Percentiles rank a stretch among this genome's conserved stretches.
Evolutionary conservation across 2,888 invertebrate species (phyloP).

Genomic region (Cinara cedri): DNA sequence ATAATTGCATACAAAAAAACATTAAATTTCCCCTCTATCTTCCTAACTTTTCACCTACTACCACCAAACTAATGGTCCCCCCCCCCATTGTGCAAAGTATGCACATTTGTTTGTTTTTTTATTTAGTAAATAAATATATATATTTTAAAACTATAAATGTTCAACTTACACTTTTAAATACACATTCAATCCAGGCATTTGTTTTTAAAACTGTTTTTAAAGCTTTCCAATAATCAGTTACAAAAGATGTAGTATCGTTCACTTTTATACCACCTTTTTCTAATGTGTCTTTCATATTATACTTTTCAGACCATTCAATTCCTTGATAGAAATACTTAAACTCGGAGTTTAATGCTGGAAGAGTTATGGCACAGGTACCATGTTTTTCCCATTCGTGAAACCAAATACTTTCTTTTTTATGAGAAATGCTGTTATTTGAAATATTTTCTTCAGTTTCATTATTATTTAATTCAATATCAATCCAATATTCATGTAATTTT

Average conservation of each 20-base stretch:
- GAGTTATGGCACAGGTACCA: constrained; percentile 75
- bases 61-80: too few species aligned
- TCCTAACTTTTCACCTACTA: too few species aligned
- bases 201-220: constrained; percentile 64
- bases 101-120: too few species aligned
- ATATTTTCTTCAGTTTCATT: not conserved
- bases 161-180: constrained; percentile 65
- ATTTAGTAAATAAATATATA: too few species aligned
- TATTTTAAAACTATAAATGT: not conserved
- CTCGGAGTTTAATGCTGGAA: constrained; percentile 69
- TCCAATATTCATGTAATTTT: constrained; percentile 72
- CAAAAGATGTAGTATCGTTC: constrained; percentile 63
- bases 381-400: constrained; percentile 83
- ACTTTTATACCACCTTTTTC: constrained; percentile 65
- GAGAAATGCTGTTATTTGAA: not conserved
- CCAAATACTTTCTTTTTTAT: constrained; percentile 47
- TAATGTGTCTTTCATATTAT: constrained; percentile 70
- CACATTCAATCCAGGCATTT: constrained; percentile 71
- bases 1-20: too few species aligned
- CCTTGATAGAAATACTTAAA: constrained; percentile 74
- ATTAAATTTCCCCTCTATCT: too few species aligned
- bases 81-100: too few species aligned
- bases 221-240: constrained; percentile 62
- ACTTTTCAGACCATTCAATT: constrained; percentile 66
- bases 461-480: constrained; percentile 68